Conservation (phyloP, 2,797 vertebrate genomes). For the Siniperca undulata region DNA sequence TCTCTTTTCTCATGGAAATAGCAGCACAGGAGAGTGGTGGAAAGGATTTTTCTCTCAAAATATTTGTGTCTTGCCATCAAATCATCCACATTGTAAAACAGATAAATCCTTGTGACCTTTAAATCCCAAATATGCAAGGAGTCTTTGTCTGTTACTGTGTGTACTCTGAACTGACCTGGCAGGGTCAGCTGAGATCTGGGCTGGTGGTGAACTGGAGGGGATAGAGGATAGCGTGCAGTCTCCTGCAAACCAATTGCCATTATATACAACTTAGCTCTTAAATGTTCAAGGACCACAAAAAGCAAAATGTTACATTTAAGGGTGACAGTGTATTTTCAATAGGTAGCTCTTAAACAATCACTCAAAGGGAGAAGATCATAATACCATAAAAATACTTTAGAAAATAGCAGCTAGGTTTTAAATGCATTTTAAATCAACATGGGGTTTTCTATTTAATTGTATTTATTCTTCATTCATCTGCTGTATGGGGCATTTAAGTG, state of each 20-base stretch:
- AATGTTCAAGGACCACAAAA: slow-evolving; percentile 18
- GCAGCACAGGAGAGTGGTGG: not conserved
- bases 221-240: slow-evolving; percentile 23
- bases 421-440: slow-evolving; percentile 45
- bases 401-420: slow-evolving; percentile 8
- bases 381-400: not conserved
- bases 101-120: slow-evolving; percentile 66
- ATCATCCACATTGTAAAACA: slow-evolving; percentile 67
- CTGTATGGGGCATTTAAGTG: slow-evolving; percentile 18
- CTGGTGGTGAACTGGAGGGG: slow-evolving; percentile 12
- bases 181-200: slow-evolving; percentile 40
- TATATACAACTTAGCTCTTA: slow-evolving; percentile 16
- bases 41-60: slow-evolving; percentile 40
- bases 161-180: slow-evolving; percentile 14
- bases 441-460: slow-evolving; percentile 38
- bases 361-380: slow-evolving; percentile 20
- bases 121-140: slow-evolving; percentile 67
- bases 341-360: slow-evolving; percentile 43
- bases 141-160: slow-evolving; percentile 46
- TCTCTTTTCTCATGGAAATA: not conserved
- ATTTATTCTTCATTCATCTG: slow-evolving; percentile 34
- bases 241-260: slow-evolving; percentile 42
- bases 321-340: not conserved
- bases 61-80: slow-evolving; percentile 64
- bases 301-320: not conserved